phyloP scores from a whole-genome alignment of 2,113 vertebrate genomes.

The Mirounga angustirostris region DNA sequence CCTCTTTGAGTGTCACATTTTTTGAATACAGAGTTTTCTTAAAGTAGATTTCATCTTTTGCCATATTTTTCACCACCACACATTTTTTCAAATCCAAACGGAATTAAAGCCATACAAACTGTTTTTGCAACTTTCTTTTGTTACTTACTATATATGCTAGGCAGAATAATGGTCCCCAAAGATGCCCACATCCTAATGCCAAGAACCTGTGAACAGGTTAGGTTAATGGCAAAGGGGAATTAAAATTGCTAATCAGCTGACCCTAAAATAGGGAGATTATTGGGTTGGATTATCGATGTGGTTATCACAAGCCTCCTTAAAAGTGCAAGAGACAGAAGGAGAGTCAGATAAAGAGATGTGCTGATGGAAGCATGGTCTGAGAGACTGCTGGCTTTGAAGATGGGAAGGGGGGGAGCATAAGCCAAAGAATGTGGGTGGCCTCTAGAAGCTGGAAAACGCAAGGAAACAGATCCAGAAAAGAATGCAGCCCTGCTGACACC shows the following conservation, averaged over 20 bases:
- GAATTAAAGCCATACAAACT: slow-evolving; percentile 39
- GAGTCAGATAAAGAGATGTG: not conserved
- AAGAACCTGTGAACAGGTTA: not conserved
- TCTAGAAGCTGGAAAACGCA: not conserved
- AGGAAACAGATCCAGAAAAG: not conserved
- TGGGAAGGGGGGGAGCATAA: not conserved
- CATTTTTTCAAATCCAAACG: slow-evolving; percentile 33
- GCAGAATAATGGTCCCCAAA: not conserved
- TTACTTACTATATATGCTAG: not conserved
- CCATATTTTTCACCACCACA: not conserved
- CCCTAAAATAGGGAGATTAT: not conserved
- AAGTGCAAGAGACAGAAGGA: not conserved
- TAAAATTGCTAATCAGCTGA: not conserved
- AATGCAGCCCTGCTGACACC: not conserved
- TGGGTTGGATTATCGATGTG: not conserved
- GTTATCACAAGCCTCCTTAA: slow-evolving; percentile 23
- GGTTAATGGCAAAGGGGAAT: not conserved
- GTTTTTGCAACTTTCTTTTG: not conserved
- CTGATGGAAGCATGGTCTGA: not conserved
- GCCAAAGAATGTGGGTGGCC: not conserved
- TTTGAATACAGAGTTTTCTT: not conserved
- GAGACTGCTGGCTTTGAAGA: not conserved
- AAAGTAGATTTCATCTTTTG: not conserved
- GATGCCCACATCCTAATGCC: not conserved
- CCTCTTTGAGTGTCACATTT: slow-evolving; percentile 13